Conservation (phyloP, 2,113 vertebrate genomes). For the Nothoprocta pentlandii region DNA sequence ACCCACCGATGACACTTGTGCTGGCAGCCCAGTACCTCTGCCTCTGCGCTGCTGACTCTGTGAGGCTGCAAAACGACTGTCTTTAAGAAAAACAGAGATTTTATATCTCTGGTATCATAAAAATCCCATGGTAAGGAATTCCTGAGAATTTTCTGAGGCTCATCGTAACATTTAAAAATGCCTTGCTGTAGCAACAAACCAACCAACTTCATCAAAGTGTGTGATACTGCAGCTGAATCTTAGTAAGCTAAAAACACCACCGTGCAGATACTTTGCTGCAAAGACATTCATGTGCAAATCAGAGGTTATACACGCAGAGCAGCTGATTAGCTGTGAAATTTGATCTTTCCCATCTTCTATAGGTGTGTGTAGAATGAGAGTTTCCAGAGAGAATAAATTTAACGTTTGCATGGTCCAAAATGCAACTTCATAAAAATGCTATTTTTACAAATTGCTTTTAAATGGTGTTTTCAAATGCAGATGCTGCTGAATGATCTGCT, state of each 20-base stretch:
- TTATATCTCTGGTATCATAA: not conserved
- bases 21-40: not conserved
- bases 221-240: not conserved
- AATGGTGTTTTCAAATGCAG: conserved; percentile 5
- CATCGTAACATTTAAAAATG: not conserved
- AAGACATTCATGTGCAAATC: not conserved
- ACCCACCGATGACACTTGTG: not conserved
- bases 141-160: not conserved
- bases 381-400: conserved; percentile 6
- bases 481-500: conserved; percentile 7
- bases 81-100: not conserved
- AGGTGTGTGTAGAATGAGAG: conserved; percentile 3
- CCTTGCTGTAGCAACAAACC: not conserved
- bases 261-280: not conserved
- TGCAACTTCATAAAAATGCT: conserved; percentile 2
- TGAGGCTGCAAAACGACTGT: not conserved
- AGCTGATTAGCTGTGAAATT: not conserved
- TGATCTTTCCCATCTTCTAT: not conserved
- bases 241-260: not conserved
- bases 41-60: not conserved
- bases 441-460: conserved; percentile 54
- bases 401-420: not conserved
- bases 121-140: not conserved
- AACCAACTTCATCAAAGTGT: not conserved
- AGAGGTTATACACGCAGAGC: not conserved